Conservation (phyloP, 2,113 vertebrate genomes). For the Sterrhoptilus dennistouni region DNA sequence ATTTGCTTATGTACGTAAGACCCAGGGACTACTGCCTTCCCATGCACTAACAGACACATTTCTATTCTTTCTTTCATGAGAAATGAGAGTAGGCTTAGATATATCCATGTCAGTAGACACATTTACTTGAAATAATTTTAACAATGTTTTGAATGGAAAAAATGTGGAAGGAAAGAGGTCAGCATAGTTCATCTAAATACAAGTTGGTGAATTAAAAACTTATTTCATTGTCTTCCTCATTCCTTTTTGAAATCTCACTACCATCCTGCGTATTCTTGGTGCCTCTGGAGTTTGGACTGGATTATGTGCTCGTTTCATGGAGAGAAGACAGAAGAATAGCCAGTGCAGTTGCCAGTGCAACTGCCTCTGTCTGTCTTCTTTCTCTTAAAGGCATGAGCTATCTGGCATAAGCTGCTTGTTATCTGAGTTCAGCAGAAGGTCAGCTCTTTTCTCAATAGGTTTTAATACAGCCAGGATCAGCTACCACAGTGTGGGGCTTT, state of each 20-base stretch:
- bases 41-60: background rate
- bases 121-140: background rate
- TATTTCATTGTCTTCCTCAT: background rate
- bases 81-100: background rate
- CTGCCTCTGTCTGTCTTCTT: background rate
- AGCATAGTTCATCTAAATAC: background rate
- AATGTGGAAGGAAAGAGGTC: background rate
- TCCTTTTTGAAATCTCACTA: background rate
- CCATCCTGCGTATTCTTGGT: background rate
- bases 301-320: constrained; percentile 26
- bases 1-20: background rate
- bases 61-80: background rate
- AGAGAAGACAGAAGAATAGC: background rate
- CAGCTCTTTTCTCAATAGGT: background rate
- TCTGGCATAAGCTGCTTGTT: background rate
- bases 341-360: background rate
- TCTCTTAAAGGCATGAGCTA: background rate
- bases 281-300: background rate
- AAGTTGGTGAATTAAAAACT: background rate
- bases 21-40: background rate
- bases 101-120: background rate
- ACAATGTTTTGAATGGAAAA: background rate
- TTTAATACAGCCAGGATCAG: background rate
- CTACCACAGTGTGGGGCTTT: background rate
- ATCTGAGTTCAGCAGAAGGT: constrained; percentile 24